These are phyloP conservation scores for Trichosurus vulpecula DNA, from an alignment of 2,797 vertebrate genomes.

Conservation along the genomic window DNA sequence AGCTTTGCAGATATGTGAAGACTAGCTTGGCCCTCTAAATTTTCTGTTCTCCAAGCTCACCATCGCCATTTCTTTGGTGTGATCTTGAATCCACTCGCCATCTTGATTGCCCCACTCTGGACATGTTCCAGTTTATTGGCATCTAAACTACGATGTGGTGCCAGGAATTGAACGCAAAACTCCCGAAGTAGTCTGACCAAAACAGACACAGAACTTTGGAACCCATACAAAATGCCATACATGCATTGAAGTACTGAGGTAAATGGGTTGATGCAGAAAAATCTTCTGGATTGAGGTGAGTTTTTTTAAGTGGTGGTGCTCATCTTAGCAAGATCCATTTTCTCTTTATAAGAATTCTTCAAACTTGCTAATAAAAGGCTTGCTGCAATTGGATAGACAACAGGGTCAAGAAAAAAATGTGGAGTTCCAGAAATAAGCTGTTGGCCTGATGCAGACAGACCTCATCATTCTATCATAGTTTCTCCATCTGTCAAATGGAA, in stretches of 20 bases:
- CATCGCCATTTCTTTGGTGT: background rate
- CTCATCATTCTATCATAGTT: background rate
- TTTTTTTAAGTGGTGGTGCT: background rate
- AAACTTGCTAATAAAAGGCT: background rate
- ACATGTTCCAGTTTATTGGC: background rate
- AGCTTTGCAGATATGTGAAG: background rate
- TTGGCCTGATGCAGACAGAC: background rate
- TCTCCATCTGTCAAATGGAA: background rate
- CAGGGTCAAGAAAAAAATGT: background rate
- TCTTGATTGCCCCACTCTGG: background rate
- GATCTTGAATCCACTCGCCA: background rate
- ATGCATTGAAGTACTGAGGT: background rate
- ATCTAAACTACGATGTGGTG: background rate
- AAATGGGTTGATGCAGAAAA: background rate
- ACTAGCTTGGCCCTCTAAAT: background rate
- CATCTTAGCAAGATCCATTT: constrained; percentile 29
- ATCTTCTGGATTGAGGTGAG: constrained; percentile 4
- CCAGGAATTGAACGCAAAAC: background rate
- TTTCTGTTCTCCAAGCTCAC: background rate
- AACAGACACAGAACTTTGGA: background rate
- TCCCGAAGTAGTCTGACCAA: background rate
- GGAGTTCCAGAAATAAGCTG: background rate
- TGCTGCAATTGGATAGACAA: constrained; percentile 11
- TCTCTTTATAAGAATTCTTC: background rate
- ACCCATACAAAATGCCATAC: background rate